Percentiles rank a stretch among this genome's conserved stretches.
phyloP scores from a whole-genome alignment of 2,888 invertebrate species.

The Ceriagrion tenellum region DNA sequence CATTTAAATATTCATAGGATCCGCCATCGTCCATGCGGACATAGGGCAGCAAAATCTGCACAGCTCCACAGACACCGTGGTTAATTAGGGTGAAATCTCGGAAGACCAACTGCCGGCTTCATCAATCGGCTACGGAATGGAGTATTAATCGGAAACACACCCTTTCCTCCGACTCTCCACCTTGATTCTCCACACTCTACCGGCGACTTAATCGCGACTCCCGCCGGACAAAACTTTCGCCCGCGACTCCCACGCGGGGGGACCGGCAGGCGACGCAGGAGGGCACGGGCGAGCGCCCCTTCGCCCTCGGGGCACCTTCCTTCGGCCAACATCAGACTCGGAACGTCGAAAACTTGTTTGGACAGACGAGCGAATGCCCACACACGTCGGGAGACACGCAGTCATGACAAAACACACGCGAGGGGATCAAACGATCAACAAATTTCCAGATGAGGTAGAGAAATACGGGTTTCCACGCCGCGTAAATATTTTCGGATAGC shows the following conservation, averaged over 20 bases:
- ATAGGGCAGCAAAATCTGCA: not conserved
- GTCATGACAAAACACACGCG: not conserved
- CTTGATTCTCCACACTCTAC: not conserved
- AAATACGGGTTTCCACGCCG: not conserved
- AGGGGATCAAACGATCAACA: slow-evolving; percentile 31
- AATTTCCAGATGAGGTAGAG: slow-evolving; percentile 32
- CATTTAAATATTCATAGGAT: too few species aligned
- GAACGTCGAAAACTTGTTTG: slow-evolving; percentile 32
- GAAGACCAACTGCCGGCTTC: not conserved
- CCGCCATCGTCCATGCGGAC: too few species aligned
- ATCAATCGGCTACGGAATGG: not conserved
- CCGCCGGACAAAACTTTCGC: not conserved
- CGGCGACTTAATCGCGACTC: not conserved
- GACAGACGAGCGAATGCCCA: slow-evolving; percentile 20
- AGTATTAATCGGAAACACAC: not conserved
- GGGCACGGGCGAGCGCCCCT: too few species aligned
- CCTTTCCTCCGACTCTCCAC: not conserved
- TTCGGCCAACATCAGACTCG: not conserved
- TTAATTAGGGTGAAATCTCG: not conserved
- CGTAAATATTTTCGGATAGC: slow-evolving; percentile 32
- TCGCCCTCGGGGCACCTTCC: not conserved
- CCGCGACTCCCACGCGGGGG: not conserved
- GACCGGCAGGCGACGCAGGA: not conserved
- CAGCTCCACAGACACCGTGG: not conserved
- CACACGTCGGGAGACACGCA: slow-evolving; percentile 1